Evolutionary conservation across 2,888 invertebrate species (phyloP).

Genomic region (Spilarctia lutea): DNA sequence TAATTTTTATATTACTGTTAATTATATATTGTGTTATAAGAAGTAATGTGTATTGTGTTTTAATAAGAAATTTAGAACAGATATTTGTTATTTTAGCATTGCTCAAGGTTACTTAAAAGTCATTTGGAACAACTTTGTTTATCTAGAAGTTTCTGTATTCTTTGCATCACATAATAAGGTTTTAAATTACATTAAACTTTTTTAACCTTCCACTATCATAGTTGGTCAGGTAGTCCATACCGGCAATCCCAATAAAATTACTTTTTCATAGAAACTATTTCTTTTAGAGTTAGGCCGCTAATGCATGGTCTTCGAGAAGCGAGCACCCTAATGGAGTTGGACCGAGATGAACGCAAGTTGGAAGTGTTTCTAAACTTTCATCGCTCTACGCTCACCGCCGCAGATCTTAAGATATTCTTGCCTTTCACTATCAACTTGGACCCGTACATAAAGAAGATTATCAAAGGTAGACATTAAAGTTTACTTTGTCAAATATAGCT

Average conservation of each 20-base stretch:
- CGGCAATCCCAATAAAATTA: neutral
- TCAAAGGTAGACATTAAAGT: slow-evolving; percentile 91
- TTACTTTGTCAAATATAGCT: neutral
- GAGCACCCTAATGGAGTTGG: slow-evolving; percentile 95
- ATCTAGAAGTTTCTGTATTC: too few species aligned
- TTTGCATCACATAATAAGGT: too few species aligned
- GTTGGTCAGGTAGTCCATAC: too few species aligned
- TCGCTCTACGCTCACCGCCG: slow-evolving; percentile 93
- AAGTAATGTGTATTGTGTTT: too few species aligned
- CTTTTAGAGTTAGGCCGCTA: slow-evolving; percentile 90
- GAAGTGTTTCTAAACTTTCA: slow-evolving; percentile 97
- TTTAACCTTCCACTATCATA: neutral
- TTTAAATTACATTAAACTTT: too few species aligned
- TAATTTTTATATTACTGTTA: too few species aligned
- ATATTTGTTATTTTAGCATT: too few species aligned
- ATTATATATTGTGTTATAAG: too few species aligned
- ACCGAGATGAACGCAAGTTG: slow-evolving; percentile 97
- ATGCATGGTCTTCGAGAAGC: slow-evolving; percentile 95
- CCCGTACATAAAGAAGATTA: slow-evolving; percentile 98
- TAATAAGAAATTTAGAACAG: too few species aligned
- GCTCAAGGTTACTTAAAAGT: neutral
- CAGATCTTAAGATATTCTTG: slow-evolving; percentile 97
- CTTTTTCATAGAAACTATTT: neutral
- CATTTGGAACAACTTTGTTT: neutral
- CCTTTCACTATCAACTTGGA: slow-evolving; percentile 99